Evolutionary conservation across 2,888 invertebrate species (phyloP).

Genomic region (Rhaphigaster nebulosa): DNA sequence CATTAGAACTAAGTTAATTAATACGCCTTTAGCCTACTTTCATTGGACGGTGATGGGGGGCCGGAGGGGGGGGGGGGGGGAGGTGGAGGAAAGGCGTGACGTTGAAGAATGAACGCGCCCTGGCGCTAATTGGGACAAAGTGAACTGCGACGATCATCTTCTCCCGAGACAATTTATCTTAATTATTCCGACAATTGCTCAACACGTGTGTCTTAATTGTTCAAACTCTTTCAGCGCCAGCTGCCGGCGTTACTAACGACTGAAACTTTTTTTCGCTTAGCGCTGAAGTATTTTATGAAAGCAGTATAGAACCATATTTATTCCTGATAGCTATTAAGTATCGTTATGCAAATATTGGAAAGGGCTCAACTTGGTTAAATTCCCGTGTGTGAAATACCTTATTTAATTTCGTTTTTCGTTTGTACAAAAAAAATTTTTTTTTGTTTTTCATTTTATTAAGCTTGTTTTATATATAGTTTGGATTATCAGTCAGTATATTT

Average conservation of each 20-base stretch:
- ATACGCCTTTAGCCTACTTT: constrained; percentile 15
- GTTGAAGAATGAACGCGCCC: not conserved
- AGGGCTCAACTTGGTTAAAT: too few relatives aligned
- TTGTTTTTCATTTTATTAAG: too few relatives aligned
- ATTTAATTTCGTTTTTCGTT: too few relatives aligned
- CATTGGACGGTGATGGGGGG: not conserved
- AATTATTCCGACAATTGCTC: constrained; percentile 28
- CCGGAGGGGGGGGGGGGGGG: not conserved
- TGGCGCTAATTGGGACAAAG: not conserved
- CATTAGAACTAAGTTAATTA: not conserved
- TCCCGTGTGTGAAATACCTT: too few relatives aligned
- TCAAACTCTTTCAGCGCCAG: not conserved
- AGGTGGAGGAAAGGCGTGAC: not conserved
- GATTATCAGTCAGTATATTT: too few relatives aligned
- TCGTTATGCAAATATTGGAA: too few relatives aligned
- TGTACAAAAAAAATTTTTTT: too few relatives aligned
- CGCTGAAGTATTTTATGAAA: too few relatives aligned
- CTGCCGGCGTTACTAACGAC: not conserved
- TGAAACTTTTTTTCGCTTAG: too few relatives aligned
- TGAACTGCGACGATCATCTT: constrained; percentile 11
- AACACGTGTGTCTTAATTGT: constrained; percentile 23
- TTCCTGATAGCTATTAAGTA: too few relatives aligned
- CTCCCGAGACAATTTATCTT: not conserved
- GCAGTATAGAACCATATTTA: too few relatives aligned
- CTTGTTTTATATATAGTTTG: too few relatives aligned